Conservation (phyloP, 2,797 vertebrate genomes). For the Rhodeus uyekii region DNA sequence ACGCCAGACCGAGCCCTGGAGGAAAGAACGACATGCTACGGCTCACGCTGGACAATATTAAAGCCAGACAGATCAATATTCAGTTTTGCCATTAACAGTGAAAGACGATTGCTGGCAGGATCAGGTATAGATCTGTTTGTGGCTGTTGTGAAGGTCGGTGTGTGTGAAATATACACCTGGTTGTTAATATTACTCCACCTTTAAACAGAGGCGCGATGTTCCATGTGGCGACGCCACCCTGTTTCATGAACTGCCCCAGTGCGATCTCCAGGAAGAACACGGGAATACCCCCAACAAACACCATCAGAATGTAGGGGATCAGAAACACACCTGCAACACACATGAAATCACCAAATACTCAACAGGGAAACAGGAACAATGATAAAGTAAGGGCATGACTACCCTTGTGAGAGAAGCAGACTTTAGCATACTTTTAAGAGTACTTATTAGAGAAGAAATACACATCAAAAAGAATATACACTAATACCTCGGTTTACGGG, state of each 20-base stretch:
- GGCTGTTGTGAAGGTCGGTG: background rate
- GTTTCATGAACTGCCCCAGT: conserved; percentile 93
- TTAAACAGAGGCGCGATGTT: conserved; percentile 92
- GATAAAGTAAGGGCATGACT: background rate
- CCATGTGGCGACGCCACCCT: conserved; percentile 89
- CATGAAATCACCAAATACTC: background rate
- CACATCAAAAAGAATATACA: background rate
- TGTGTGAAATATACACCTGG: background rate
- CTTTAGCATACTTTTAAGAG: background rate
- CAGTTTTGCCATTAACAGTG: conserved; percentile 9
- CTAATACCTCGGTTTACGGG: too few relatives aligned
- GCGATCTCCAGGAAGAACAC: conserved; percentile 94
- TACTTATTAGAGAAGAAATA: background rate
- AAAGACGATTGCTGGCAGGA: background rate
- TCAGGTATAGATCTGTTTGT: conserved; percentile 8
- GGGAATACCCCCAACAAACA: conserved; percentile 89
- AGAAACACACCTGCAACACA: conserved; percentile 85
- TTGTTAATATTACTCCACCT: conserved; percentile 70
- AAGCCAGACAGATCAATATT: conserved; percentile 22
- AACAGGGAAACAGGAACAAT: background rate
- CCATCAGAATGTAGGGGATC: conserved; percentile 88
- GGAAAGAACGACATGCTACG: background rate
- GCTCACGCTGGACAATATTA: background rate
- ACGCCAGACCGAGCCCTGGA: conserved; percentile 82
- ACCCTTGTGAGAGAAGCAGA: background rate